Evolutionary conservation across 1,140 invertebrate species (phyloP).

Genomic region (Atta colombica): DNA sequence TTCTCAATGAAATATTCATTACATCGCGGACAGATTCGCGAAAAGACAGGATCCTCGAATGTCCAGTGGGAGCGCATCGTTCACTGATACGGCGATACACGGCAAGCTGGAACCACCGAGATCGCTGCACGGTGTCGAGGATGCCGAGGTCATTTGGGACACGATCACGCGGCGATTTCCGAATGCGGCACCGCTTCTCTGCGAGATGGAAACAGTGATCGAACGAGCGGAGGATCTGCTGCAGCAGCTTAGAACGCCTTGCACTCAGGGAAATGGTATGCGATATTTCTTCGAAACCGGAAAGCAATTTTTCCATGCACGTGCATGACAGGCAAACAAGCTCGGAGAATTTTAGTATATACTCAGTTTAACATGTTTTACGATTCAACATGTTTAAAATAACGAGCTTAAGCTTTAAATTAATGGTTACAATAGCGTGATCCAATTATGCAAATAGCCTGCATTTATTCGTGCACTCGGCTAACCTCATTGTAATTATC

Average conservation of each 20-base stretch:
- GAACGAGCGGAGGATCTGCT: constrained; percentile 76
- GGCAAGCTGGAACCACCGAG: constrained; percentile 67
- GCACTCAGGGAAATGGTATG: constrained; percentile 67
- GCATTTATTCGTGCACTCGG: constrained; percentile 22
- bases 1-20: constrained; percentile 45
- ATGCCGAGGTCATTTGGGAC: constrained; percentile 76
- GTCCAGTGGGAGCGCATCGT: constrained; percentile 36
- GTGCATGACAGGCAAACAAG: not conserved
- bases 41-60: constrained; percentile 33
- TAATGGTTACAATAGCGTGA: constrained; percentile 44
- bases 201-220: constrained; percentile 78
- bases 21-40: constrained; percentile 13
- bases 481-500: constrained; percentile 53
- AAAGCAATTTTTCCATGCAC: not conserved
- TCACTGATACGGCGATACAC: constrained; percentile 21
- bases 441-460: constrained; percentile 50
- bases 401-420: constrained; percentile 28
- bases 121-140: constrained; percentile 73
- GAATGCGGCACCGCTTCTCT: constrained; percentile 77
- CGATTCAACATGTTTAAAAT: constrained; percentile 20
- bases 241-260: constrained; percentile 64
- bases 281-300: not conserved
- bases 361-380: constrained; percentile 12
- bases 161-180: constrained; percentile 77
- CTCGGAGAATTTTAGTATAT: not conserved